Evolutionary conservation across 2,797 vertebrate genomes (phyloP).

Genomic region (Sebastes ruberrimus): DNA sequence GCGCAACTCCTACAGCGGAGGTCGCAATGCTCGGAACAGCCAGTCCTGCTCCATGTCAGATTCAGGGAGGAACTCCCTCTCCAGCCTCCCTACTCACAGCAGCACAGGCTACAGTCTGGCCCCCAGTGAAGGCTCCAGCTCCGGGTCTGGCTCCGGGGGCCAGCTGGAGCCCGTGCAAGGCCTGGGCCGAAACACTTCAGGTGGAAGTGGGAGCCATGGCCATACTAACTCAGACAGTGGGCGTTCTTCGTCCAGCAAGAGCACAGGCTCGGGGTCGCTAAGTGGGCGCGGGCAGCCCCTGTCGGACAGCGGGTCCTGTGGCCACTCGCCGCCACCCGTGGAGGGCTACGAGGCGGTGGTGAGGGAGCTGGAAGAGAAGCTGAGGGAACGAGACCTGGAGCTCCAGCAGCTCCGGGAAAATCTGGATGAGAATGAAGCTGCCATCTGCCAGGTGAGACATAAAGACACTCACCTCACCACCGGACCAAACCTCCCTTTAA

Average conservation of each 20-base stretch:
- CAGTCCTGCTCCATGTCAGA: constrained; percentile 94
- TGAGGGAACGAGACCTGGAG: constrained; percentile 91
- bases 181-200: constrained; percentile 60
- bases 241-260: constrained; percentile 92
- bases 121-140: constrained; percentile 85
- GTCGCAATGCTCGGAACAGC: constrained; percentile 83
- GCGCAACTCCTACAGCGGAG: constrained; percentile 84
- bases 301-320: constrained; percentile 93
- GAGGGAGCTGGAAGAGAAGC: constrained; percentile 94
- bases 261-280: constrained; percentile 90
- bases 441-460: constrained; percentile 89
- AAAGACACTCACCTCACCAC: not conserved
- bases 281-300: constrained; percentile 89
- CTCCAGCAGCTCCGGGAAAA: constrained; percentile 92
- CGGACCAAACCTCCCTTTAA: not conserved
- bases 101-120: constrained; percentile 90
- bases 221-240: constrained; percentile 97
- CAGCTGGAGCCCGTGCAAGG: constrained; percentile 74
- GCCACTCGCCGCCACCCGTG: constrained; percentile 85
- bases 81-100: constrained; percentile 95
- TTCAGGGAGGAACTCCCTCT: constrained; percentile 96
- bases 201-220: constrained; percentile 72
- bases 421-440: constrained; percentile 95
- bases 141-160: constrained; percentile 64
- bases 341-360: constrained; percentile 90